Base-by-base conservation (phyloP, 1,140 invertebrate genomes). In the Gonioctena quinquepunctata region DNA sequence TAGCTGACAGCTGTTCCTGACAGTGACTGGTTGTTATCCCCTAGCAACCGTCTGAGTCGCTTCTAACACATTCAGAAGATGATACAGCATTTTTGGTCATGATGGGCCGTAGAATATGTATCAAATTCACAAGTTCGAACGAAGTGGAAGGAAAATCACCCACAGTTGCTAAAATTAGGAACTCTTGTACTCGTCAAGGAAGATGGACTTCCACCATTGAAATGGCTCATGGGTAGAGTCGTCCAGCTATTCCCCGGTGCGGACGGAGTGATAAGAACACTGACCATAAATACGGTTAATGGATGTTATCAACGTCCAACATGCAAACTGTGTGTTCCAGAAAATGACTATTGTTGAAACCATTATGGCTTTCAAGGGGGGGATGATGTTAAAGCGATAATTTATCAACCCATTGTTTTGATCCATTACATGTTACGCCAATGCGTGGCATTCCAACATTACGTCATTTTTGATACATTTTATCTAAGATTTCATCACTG, bases 121-220 rank as follows among this genome's bases (percentile, higher is more conserved):
- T 60, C 70, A 7, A 4, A 72, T 13, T 52, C 79, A 18, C 76
- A 78, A 60, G 23, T 60, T n/a, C 56, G 69, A 49, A 27, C 62
- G 0, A 80, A 80, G 70, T 80, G 79, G 74, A 65, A 74, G 25
- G 11, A 18, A 21, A 23, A 69, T 26, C 7, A 26, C 7, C 33
- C 57, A 22, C 16, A n/a, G 27, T 27, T 28, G 16, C 49, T 84
- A 1, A 49, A 76, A 42, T 27, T 69, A 18, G 82, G 79, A 16
- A 70, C 70, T 13, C 19, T 85, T 7, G 83, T 85, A 1, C 6
- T 84, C 0, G 27, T 84, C 2, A 69, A 75, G 28, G 66, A 76
- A 52, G 76, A 73, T 22, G 75, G 68, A 25, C 33, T 69, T 18
- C 71, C 76, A 26, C 76, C 76, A 28, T 48, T 73, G 27, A 66